Evolutionary conservation across 1,140 invertebrate genomes (phyloP).

Genomic region (Diorhabda carinulata): DNA sequence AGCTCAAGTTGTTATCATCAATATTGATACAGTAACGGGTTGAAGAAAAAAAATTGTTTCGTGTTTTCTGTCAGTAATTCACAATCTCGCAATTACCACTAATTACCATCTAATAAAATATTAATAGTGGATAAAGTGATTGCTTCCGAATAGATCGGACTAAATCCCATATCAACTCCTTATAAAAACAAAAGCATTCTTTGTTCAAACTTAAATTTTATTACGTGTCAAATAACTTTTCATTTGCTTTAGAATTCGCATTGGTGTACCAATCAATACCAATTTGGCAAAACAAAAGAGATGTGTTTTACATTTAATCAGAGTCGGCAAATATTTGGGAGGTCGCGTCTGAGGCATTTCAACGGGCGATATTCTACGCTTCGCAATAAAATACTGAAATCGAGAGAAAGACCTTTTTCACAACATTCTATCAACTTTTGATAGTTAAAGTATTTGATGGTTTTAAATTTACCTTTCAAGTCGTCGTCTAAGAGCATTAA

Average conservation of each 20-base stretch:
- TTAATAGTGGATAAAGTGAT: too few relatives aligned
- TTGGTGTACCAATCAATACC: slow-evolving; percentile 7
- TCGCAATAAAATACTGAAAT: neutral
- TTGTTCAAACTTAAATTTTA: slow-evolving; percentile 4
- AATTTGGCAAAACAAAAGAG: slow-evolving; percentile 5
- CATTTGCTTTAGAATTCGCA: slow-evolving; percentile 6
- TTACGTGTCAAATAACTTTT: slow-evolving; percentile 14
- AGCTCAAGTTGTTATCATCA: too few relatives aligned
- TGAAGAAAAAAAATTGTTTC: too few relatives aligned
- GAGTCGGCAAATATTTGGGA: slow-evolving; percentile 10
- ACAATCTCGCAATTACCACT: too few relatives aligned
- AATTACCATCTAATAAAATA: too few relatives aligned
- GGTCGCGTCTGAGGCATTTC: neutral
- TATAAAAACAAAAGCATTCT: too few relatives aligned
- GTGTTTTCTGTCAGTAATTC: too few relatives aligned
- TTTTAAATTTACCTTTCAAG: neutral
- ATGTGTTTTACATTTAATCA: slow-evolving; percentile 12
- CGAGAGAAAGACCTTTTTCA: slow-evolving; percentile 2
- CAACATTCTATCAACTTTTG: neutral
- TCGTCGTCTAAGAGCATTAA: neutral
- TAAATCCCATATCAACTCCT: too few relatives aligned
- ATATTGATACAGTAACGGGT: too few relatives aligned
- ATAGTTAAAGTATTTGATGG: slow-evolving; percentile 1
- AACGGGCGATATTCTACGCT: slow-evolving; percentile 1
- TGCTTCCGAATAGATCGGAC: too few relatives aligned